These are phyloP conservation scores for Leiothrix lutea DNA, from an alignment of 2,113 vertebrate genomes.

Conservation along the genomic window DNA sequence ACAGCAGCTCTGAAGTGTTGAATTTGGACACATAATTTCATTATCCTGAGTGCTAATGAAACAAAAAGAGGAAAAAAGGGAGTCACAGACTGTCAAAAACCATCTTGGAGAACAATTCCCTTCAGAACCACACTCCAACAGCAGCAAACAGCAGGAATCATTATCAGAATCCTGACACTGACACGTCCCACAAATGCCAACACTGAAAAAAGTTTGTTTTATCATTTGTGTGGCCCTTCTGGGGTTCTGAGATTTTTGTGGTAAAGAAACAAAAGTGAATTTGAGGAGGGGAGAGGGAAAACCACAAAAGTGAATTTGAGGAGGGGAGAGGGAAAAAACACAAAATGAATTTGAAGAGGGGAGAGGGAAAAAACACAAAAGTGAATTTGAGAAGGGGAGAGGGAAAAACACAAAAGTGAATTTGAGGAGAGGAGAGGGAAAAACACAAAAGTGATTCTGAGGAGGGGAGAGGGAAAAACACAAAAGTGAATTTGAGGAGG, in stretches of 20 bases:
- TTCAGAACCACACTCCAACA: neutral
- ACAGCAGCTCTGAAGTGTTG: neutral
- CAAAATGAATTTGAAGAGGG: too few relatives aligned
- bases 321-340: too few relatives aligned
- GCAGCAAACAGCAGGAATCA: neutral
- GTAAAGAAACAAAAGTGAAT: neutral
- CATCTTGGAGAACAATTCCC: neutral
- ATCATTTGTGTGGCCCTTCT: accelerated
- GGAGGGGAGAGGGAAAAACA: too few relatives aligned
- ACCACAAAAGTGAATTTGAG: too few relatives aligned
- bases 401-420: too few relatives aligned
- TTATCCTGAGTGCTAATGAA: neutral
- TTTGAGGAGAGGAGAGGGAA: too few relatives aligned
- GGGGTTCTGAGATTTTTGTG: neutral
- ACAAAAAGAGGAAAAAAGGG: neutral
- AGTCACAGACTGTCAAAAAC: neutral
- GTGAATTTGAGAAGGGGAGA: too few relatives aligned
- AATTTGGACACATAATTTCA: neutral
- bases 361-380: neutral
- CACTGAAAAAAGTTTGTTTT: neutral
- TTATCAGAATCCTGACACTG: neutral
- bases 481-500: too few relatives aligned
- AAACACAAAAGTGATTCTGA: too few relatives aligned
- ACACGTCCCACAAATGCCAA: neutral
- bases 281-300: neutral